Conservation (phyloP, 2,888 invertebrate genomes). For the Acleris emargana region DNA sequence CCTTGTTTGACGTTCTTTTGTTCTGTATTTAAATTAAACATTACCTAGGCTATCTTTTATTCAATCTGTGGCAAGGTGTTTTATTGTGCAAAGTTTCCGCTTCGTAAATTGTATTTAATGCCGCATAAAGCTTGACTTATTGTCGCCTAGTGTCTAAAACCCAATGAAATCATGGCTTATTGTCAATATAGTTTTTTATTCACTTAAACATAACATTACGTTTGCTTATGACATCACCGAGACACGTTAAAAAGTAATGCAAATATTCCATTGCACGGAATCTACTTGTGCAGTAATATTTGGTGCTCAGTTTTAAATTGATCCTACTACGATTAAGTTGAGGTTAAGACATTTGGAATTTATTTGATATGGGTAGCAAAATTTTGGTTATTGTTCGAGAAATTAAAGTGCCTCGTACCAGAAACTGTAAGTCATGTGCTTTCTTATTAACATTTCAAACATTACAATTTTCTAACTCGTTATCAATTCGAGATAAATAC, state of each 20-base stretch:
- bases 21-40: slow-evolving; percentile 20
- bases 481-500: not conserved
- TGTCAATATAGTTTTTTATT: slow-evolving; percentile 46
- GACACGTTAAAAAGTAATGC: slow-evolving; percentile 49
- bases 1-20: slow-evolving; percentile 22
- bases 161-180: slow-evolving; percentile 11
- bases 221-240: slow-evolving; percentile 57
- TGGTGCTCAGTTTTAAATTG: slow-evolving; percentile 47
- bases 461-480: slow-evolving; percentile 11
- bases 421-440: slow-evolving; percentile 54
- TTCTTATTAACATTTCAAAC: not conserved
- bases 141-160: slow-evolving; percentile 14
- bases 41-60: slow-evolving; percentile 7
- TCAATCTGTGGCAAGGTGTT: slow-evolving; percentile 5
- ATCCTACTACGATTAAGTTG: slow-evolving; percentile 43
- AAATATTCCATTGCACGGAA: slow-evolving; percentile 44
- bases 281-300: slow-evolving; percentile 34
- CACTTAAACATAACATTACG: slow-evolving; percentile 49
- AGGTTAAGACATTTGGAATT: slow-evolving; percentile 14
- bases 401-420: slow-evolving; percentile 43
- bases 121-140: slow-evolving; percentile 17
- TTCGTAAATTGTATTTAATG: not conserved
- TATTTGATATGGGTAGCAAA: slow-evolving; percentile 53
- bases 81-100: slow-evolving; percentile 19
- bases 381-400: slow-evolving; percentile 53